Percentiles rank a stretch among this genome's conserved stretches.
These are phyloP conservation scores for Mesorhabditis spiculigera DNA, from an alignment of 2,888 invertebrate genomes.

Conservation along the genomic window DNA sequence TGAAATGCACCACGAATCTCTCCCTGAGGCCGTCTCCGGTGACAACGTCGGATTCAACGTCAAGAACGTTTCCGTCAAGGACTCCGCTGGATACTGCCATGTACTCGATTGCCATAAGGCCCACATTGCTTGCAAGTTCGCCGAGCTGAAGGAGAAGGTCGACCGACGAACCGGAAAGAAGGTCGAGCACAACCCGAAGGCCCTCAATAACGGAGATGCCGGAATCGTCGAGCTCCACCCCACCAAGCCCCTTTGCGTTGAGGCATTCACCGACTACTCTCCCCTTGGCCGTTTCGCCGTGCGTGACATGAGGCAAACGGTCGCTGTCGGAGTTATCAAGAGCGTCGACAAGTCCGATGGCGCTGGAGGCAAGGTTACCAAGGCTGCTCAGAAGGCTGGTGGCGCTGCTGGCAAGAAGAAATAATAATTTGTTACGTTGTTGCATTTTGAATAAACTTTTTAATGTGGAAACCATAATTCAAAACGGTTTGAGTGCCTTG, in stretches of 20 bases:
- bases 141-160: slow-evolving; percentile 85
- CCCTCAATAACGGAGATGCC: slow-evolving; percentile 93
- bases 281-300: slow-evolving; percentile 95
- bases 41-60: slow-evolving; percentile 99
- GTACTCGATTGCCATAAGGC: slow-evolving; percentile 99
- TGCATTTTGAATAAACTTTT: slow-evolving; percentile 15
- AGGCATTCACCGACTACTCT: slow-evolving; percentile 95
- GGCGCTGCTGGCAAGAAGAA: slow-evolving; percentile 46
- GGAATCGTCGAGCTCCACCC: slow-evolving; percentile 89
- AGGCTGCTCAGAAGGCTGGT: slow-evolving; percentile 94
- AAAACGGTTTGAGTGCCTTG: too few relatives aligned
- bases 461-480: background rate
- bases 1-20: slow-evolving; percentile 99
- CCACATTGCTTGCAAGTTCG: slow-evolving; percentile 99
- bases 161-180: slow-evolving; percentile 90
- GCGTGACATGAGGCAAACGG: slow-evolving; percentile 95
- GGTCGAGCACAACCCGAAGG: slow-evolving; percentile 66
- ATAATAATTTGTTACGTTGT: slow-evolving; percentile 31
- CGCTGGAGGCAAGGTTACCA: slow-evolving; percentile 78
- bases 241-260: slow-evolving; percentile 95
- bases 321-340: slow-evolving; percentile 69
- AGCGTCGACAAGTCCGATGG: slow-evolving; percentile 84
- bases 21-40: slow-evolving; percentile 71
- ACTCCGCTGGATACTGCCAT: slow-evolving; percentile 95
- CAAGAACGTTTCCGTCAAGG: slow-evolving; percentile 99